Percentiles rank a stretch among this genome's conserved stretches.
These are phyloP conservation scores for Psittacula derbiana DNA, from an alignment of 2,797 vertebrate species.

Conservation along the genomic window DNA sequence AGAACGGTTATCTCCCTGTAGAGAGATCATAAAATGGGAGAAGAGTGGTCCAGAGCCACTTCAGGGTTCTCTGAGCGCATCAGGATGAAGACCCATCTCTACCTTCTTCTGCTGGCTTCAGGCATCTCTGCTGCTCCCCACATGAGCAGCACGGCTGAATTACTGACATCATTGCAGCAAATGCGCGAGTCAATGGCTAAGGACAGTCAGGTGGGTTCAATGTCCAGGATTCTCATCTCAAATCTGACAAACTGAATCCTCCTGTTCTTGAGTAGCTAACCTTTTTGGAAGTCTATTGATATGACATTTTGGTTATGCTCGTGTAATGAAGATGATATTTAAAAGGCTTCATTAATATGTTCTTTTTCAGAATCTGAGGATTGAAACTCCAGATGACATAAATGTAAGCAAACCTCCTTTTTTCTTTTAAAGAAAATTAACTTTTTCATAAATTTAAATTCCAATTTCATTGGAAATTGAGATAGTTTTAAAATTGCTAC, in stretches of 20 bases:
- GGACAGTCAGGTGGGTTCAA: background rate
- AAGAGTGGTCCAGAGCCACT: background rate
- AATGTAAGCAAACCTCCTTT: constrained; percentile 63
- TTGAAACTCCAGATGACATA: constrained; percentile 64
- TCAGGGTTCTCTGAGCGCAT: background rate
- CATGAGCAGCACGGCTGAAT: background rate
- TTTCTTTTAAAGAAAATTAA: background rate
- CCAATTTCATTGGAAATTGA: background rate
- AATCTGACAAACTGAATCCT: background rate
- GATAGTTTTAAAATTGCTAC: background rate
- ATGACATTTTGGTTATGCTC: background rate
- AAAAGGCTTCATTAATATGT: background rate
- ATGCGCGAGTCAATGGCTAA: background rate
- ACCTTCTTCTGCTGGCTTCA: constrained; percentile 21
- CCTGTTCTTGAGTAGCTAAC: background rate
- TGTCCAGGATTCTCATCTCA: background rate
- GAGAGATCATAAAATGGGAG: constrained; percentile 64
- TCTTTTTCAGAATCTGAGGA: constrained; percentile 67
- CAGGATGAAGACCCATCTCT: constrained; percentile 39
- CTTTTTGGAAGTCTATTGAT: background rate
- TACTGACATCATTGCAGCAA: background rate
- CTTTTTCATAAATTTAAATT: background rate
- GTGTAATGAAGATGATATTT: background rate
- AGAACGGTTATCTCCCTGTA: constrained; percentile 60
- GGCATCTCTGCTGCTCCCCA: background rate